Base-by-base conservation (phyloP, 2,888 invertebrate genomes). In the Stictocephala bisonia region DNA sequence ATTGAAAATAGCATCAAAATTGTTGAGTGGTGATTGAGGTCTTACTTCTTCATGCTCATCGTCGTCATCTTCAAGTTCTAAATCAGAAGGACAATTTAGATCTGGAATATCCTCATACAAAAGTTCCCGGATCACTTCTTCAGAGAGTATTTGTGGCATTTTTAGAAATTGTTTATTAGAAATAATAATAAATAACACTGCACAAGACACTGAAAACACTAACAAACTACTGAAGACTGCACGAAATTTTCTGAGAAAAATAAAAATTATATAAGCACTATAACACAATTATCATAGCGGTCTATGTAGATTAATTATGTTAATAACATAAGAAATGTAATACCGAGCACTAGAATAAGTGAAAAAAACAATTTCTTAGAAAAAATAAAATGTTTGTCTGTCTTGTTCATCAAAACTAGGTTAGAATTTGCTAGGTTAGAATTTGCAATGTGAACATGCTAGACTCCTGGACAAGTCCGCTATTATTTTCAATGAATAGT, bases 381-480 rank as follows among this genome's bases (percentile, higher is more conserved):
- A 44, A 44, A 44, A 44, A 44, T 44, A 44, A 20, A 44, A 44
- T 44, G 44, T 4, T 44, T 44, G 44, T 44, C 11, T 44, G 44
- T 44, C 44, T 44, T 44, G 44, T 18, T 18, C 44, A 44, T 44
- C 44, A 44, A 44, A 44, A 44, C 44, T n/a, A n/a, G n/a, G n/a
- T n/a, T n/a, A n/a, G n/a, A n/a, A n/a, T 18, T 44, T 44, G 44
- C 3, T 44, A 44, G 44, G 44, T 44, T 44, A 44, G 44, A 11
- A 44, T 9, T 44, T 44, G 3, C 44, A 44, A 44, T 44, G 44
- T 44, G 20, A 44, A 44, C 44, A 44, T 11, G 11, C 44, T 44
- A 6, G 3, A 44, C 4, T 3, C 44, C 44, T 44, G 44, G 20
- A 44, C 44, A 44, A 44, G 44, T 44, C 44, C 44, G 3, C 44